A percentile compares a stretch with the other conserved stretches of the same genome.
These are phyloP conservation scores for Cottus gobio DNA, from an alignment of 2,113 vertebrate genomes.

Conservation along the genomic window DNA sequence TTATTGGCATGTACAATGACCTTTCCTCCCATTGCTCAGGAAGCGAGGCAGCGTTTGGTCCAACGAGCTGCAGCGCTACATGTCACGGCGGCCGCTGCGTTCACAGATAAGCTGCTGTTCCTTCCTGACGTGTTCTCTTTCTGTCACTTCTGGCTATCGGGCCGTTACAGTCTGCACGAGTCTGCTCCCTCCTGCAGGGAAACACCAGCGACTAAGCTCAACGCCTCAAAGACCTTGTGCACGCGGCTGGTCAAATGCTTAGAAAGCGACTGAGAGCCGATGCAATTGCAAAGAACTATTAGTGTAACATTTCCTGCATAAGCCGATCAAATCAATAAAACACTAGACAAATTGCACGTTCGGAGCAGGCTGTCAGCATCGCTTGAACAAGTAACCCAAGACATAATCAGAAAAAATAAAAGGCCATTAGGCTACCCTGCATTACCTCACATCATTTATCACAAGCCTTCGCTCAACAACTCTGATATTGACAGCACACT, in stretches of 20 bases:
- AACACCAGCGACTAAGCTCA: neutral
- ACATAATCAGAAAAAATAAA: conserved; percentile 16
- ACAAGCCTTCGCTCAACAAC: conserved; percentile 5
- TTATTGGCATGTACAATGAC: neutral
- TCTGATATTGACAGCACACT: neutral
- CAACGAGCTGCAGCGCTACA: neutral
- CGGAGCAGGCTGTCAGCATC: neutral
- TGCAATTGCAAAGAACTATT: neutral
- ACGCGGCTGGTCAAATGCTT: conserved; percentile 6
- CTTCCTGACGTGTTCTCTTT: conserved; percentile 16
- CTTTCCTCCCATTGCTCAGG: conserved; percentile 32
- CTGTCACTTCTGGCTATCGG: neutral
- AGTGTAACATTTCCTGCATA: conserved; percentile 21
- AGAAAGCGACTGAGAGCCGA: conserved; percentile 1
- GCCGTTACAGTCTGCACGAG: neutral
- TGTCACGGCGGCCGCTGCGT: conserved; percentile 18
- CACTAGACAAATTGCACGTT: conserved; percentile 17
- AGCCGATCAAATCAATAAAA: conserved; percentile 7
- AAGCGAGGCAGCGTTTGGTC: conserved; percentile 22
- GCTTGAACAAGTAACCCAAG: conserved; percentile 44
- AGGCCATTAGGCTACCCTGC: conserved; percentile 33
- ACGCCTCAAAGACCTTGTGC: conserved; percentile 15
- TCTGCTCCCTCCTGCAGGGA: conserved; percentile 1
- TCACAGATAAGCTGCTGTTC: conserved; percentile 26
- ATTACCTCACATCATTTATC: conserved; percentile 20